Base-by-base conservation (phyloP, 2,888 invertebrate genomes). In the Andrena dorsata region DNA sequence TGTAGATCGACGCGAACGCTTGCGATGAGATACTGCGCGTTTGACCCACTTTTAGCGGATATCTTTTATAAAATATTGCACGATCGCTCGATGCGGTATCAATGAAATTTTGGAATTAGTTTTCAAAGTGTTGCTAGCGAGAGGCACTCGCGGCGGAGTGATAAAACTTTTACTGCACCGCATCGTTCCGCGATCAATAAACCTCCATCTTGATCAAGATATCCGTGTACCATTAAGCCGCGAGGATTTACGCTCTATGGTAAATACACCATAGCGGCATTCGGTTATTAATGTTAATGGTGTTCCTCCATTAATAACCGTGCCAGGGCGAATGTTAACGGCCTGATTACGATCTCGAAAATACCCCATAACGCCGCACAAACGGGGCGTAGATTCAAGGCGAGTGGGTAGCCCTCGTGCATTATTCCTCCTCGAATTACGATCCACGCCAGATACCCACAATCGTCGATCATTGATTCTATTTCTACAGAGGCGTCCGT, bases 211-310 rank as follows among this genome's bases (percentile, higher is more conserved):
- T 47, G 65, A 60, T 73, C 58, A 35, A 51, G 68, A 73, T 65
- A 53, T 30, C 58, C 2, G 68, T 16, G 23, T 23, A 10, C 66
- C 64, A 64, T 74, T 69, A 47, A 58, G 41, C 23, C 28, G 7
- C 28, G 1, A 10, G 58, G 64, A 51, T 76, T 80, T 76, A 71
- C 41, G 56, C 30, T 1, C 32, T 16, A 20, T 41, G 35, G 69
- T 76, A 65, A 76, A 80, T 65, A 51, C 56, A 56, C 30, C 23
- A 3, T 66, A 35, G 8, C 56, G 53, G 53, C 58, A 65, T 49
- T 65, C 47, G 3, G 30, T 47, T 73, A 73, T 85, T 71, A 76
- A 63, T 26, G 68, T 72, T 80, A 80, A 84, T 77, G 51, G 51
- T 49, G 53, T 53, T 76, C 69, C 65, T 28, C 82, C 69, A 70